phyloP scores from a whole-genome alignment of 2,888 invertebrate genomes.

The Odontocolon sp. region DNA sequence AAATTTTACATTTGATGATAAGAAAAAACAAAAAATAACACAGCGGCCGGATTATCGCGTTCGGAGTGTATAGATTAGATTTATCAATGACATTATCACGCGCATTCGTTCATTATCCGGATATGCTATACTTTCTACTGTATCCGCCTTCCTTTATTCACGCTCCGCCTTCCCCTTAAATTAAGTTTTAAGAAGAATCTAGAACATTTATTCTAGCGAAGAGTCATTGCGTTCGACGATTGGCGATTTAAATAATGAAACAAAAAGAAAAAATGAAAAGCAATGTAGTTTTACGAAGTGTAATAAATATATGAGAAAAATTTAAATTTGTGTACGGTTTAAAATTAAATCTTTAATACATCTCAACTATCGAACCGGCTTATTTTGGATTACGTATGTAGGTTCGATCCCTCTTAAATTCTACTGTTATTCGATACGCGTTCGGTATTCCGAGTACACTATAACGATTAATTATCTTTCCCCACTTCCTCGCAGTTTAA shows the following conservation, averaged over 20 bases:
- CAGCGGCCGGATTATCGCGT: background rate
- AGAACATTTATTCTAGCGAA: background rate
- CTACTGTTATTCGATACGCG: no score
- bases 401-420: no score
- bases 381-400: no score
- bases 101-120: slow-evolving; percentile 17
- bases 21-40: background rate
- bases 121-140: slow-evolving; percentile 3
- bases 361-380: no score
- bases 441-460: no score
- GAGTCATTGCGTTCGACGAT: background rate
- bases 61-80: slow-evolving; percentile 15
- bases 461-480: no score
- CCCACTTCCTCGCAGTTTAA: no score
- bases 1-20: slow-evolving; percentile 30
- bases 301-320: background rate
- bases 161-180: slow-evolving; percentile 15
- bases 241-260: slow-evolving; percentile 5
- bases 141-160: slow-evolving; percentile 3
- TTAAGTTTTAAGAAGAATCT: slow-evolving; percentile 6
- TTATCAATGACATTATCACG: slow-evolving; percentile 17
- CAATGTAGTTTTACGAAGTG: background rate
- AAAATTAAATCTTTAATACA: no score
- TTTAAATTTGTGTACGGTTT: no score
- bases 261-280: background rate